Evolutionary conservation across 2,113 vertebrate species (phyloP).

Genomic region (Taxidea taxus): DNA sequence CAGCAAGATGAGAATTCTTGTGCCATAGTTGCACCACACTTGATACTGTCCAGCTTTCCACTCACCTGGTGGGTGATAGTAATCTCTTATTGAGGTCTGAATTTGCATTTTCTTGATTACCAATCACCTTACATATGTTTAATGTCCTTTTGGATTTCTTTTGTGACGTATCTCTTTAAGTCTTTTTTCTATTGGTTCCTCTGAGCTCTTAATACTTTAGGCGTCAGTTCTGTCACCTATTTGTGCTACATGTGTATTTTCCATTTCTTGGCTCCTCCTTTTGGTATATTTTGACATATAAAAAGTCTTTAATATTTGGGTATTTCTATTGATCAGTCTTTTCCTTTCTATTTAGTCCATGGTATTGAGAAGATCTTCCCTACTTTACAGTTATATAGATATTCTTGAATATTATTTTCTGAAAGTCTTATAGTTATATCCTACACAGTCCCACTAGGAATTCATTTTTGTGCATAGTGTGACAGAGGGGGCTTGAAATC

Average conservation of each 20-base stretch:
- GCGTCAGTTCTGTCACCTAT: neutral
- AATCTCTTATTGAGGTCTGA: neutral
- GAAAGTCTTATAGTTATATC: neutral
- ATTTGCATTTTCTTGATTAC: neutral
- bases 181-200: neutral
- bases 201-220: neutral
- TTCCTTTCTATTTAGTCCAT: slow-evolving; percentile 17
- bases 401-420: neutral
- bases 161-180: neutral
- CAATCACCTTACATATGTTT: neutral
- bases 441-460: neutral
- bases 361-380: neutral
- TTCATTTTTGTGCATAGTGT: neutral
- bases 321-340: neutral
- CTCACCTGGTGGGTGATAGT: neutral
- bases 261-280: neutral
- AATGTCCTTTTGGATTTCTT: slow-evolving; percentile 3
- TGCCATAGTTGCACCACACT: neutral
- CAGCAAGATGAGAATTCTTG: neutral
- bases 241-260: neutral
- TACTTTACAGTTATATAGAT: neutral
- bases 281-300: neutral
- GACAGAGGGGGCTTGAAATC: neutral
- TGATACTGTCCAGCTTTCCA: neutral
- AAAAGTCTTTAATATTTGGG: neutral